Base-by-base conservation (phyloP, 2,888 invertebrate genomes). In the Minunthozetes semirufus region DNA sequence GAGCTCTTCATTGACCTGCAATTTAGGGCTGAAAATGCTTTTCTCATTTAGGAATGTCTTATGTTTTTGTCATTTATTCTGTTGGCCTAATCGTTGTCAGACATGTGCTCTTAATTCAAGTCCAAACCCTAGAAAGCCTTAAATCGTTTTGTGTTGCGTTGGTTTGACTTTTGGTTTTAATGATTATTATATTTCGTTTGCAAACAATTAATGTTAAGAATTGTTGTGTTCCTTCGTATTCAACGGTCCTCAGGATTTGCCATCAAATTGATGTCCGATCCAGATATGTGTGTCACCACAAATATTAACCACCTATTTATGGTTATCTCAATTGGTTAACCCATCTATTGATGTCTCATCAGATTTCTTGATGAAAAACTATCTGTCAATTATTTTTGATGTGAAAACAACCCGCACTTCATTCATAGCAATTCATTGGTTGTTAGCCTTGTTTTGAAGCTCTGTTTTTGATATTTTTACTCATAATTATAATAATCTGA, bases 251-350 rank as follows among this genome's bases (percentile, higher is more conserved):
- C 25, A n/a, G 61, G 1, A n/a, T 61, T 61, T 25, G 22, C 17
- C 22, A 59, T 29, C 13, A 19, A 19, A 38, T 38, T 19, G 15
- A 19, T 66, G 63, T 66, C 63, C 38, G 63, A 38, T n/a, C 63
- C 63, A 66, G 63, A 66, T 66, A 38, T 66, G 38, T 66, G 19
- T 66, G 63, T 66, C 63, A 66, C 19, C n/a, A n/a, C n/a, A n/a
- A 19, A 15, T 59, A 59, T 59, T 11, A 59, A 59, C 27, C 25
- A 27, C 17, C 13, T 27, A 59, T 59, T 59, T 29, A 17, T 25
- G 11, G 13, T 42, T 42, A 27, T 27, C 50, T 50, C n/a, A 27
- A 59, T 59, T 59, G 15, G 8, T 15, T 59, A 27, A 50, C 25
- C 56, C 56, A 56, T 59, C 27, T 59, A 22, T 50, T 50, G n/a